Conservation (phyloP, 2,113 vertebrate genomes). For the Embiotoca jacksoni region DNA sequence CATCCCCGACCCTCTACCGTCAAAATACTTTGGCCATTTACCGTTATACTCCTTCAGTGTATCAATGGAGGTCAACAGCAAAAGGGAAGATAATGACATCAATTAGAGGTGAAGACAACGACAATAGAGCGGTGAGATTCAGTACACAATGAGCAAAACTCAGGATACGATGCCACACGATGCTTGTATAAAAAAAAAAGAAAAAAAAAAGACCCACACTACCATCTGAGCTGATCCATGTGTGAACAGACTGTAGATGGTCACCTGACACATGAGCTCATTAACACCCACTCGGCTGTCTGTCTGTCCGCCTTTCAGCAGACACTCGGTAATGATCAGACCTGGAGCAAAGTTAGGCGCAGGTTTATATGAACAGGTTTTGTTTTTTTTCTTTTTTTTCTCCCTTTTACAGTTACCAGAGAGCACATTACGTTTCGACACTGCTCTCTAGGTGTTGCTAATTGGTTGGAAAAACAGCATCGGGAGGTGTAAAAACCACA, state of each 20-base stretch:
- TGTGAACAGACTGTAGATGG: not conserved
- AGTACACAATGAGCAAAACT: too few relatives aligned
- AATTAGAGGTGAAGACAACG: too few relatives aligned
- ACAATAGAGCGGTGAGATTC: too few relatives aligned
- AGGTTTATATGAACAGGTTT: not conserved
- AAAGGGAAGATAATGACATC: too few relatives aligned
- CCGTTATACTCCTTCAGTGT: too few relatives aligned
- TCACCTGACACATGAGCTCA: constrained; percentile 9
- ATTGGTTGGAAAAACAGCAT: not conserved
- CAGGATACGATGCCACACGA: too few relatives aligned
- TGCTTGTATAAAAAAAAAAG: too few relatives aligned
- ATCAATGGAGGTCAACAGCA: too few relatives aligned
- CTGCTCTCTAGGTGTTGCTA: constrained; percentile 12
- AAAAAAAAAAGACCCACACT: not conserved
- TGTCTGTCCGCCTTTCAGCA: constrained; percentile 13
- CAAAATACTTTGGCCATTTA: too few relatives aligned
- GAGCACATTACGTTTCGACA: not conserved
- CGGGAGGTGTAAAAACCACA: constrained; percentile 11
- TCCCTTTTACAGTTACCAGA: not conserved
- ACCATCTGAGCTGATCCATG: not conserved
- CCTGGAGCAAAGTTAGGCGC: not conserved
- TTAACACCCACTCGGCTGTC: constrained; percentile 32
- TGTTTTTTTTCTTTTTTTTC: not conserved
- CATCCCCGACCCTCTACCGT: too few relatives aligned
- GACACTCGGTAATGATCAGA: constrained; percentile 8